Base-by-base conservation (phyloP, 2,888 invertebrate genomes). In the Netelia melanura region DNA sequence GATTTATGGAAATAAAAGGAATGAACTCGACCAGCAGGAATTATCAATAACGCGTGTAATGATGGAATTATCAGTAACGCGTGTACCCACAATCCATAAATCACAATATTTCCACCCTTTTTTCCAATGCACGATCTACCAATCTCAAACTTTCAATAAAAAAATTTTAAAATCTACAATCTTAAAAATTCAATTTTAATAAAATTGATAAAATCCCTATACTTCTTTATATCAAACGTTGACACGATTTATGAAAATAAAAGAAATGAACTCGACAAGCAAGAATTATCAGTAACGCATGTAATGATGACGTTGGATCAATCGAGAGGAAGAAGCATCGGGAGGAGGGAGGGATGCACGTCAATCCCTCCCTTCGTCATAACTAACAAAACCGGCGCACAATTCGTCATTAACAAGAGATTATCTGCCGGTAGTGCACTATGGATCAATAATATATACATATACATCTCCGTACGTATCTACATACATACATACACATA, bases 321-420 rank as follows among this genome's bases (percentile, higher is more conserved):
- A 72, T 74, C 30, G 30, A 21, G 10, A 17, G 68, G 54, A 64
- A 64, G 1, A 43, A 54, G 48, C 5, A 11, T 23, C 21, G 43
- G 3, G 30, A 5, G 30, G 30, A 5, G 30, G 30, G 0, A 54
- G 54, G 54, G 52, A 58, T 14, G 14, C 23, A 23, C 23, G 75
- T 17, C 67, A 62, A 23, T 54, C 14, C 52, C 44, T 10, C 5
- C 14, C 67, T 52, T 64, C 68, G 72, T 78, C 76, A 23, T 81
- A 58, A 84, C 81, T 68, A 74, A 43, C 74, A 43, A 78, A 68
- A 61, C 10, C 25, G 52, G 14, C 11, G 10, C 6, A 17, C 1
- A 3, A 21, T 48, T 76, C 56, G 62, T 74, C 81, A 78, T 84
- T 84, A 81, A 81, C 81, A 61, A 77, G 77, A 48, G 77, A 81